Evolutionary conservation across 2,888 invertebrate genomes (phyloP), one percentile per base, ranked within the genome.

Genomic region (Lysandra coridon): DNA sequence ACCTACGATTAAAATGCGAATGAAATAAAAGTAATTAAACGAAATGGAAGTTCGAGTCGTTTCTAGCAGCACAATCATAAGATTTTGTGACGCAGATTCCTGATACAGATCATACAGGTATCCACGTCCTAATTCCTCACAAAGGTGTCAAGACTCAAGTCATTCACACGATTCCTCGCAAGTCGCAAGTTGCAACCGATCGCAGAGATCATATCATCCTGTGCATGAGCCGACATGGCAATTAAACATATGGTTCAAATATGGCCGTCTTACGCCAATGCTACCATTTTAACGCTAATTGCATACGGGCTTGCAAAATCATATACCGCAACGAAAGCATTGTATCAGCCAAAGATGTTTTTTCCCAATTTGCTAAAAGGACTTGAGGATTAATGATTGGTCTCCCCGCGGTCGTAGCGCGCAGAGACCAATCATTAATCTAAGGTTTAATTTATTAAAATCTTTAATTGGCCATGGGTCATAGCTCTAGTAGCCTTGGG

Each of bases 191-290:
- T 64, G 30, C 69, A 69, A 69, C 49, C 49, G 44, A 75, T 44
- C 23, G 23, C n/a, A 23, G 3, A 44, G 49, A 75, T 49, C 12
- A 40, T 49, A 62, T 74, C 57, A 64, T 1, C 30, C 74, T 44
- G 57, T 75, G 30, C 30, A 62, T 44, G 53, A 73, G 23, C 78
- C 78, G 80, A 80, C 80, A 80, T 79, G 80, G 76, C 80, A 80
- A 80, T 81, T 81, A 81, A 80, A 80, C 81, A 80, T 81, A 78
- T 80, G 79, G 80, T 79, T 44, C 79, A 69, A 74, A 33, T 75
- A 79, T 75, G 74, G 75, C 79, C 44, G 40, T 60, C 74, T 62
- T 79, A 74, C 74, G 62, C 60, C 60, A 62, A 79, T 73, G 37
- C 78, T 78, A 60, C 62, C 37, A 57, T 73, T 73, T n/a, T 30